Percentiles rank a stretch among this genome's conserved stretches.
phyloP scores from a whole-genome alignment of 1,140 invertebrate species.

The Drosophila ambigua region DNA sequence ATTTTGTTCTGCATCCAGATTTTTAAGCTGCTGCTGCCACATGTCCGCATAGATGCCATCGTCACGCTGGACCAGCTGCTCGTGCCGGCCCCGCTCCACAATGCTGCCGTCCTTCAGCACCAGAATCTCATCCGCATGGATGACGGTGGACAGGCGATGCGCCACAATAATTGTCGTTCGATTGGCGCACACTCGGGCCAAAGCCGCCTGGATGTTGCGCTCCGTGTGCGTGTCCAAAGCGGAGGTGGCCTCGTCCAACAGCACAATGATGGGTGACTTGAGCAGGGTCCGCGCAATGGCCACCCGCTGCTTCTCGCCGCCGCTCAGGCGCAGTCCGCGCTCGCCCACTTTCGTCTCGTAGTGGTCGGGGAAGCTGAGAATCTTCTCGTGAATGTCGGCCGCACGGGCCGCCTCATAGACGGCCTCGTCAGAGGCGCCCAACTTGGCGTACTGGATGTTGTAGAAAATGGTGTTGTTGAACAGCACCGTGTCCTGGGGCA shows the following conservation, averaged over 20 bases:
- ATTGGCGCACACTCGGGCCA: slow-evolving; percentile 91
- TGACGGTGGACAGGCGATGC: slow-evolving; percentile 96
- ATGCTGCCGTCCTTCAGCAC: slow-evolving; percentile 95
- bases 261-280: slow-evolving; percentile 93
- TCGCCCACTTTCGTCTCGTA: slow-evolving; percentile 95
- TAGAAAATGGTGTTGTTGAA: slow-evolving; percentile 98
- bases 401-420: slow-evolving; percentile 94
- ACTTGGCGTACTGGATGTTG: slow-evolving; percentile 97
- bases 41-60: slow-evolving; percentile 92
- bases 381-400: slow-evolving; percentile 97
- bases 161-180: slow-evolving; percentile 96
- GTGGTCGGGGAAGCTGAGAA: slow-evolving; percentile 94
- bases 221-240: slow-evolving; percentile 94
- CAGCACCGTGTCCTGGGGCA: slow-evolving; percentile 98
- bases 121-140: slow-evolving; percentile 96
- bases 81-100: slow-evolving; percentile 95
- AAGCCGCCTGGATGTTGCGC: slow-evolving; percentile 92
- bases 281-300: slow-evolving; percentile 95
- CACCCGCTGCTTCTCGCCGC: slow-evolving; percentile 97
- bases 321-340: slow-evolving; percentile 91
- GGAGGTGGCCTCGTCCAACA: slow-evolving; percentile 96
- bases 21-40: slow-evolving; percentile 94
- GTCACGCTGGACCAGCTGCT: slow-evolving; percentile 88
- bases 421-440: slow-evolving; percentile 91
- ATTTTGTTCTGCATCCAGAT: slow-evolving; percentile 76